Evolutionary conservation across 2,113 vertebrate species (phyloP).

Genomic region (Cyprinus carpio): DNA sequence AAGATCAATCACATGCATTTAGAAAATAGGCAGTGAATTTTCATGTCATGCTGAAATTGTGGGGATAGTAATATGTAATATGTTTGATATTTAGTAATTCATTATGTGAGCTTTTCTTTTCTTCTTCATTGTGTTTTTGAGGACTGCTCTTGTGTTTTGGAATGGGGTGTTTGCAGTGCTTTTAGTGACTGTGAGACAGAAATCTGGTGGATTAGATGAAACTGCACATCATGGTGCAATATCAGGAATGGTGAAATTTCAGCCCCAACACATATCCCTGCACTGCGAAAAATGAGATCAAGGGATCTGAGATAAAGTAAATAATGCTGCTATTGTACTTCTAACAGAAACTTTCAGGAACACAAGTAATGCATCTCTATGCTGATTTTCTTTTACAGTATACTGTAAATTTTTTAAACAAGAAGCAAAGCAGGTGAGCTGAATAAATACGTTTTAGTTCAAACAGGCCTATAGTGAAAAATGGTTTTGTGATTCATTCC

Average conservation of each 20-base stretch:
- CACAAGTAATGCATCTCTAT: not conserved
- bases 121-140: slow-evolving; percentile 32
- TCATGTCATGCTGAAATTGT: not conserved
- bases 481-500: not conserved
- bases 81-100: not conserved
- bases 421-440: not conserved
- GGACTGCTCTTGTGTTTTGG: slow-evolving; percentile 15
- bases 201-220: slow-evolving; percentile 49
- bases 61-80: not conserved
- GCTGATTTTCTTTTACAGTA: not conserved
- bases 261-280: slow-evolving; percentile 52
- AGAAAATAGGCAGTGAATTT: not conserved
- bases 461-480: not conserved
- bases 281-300: not conserved
- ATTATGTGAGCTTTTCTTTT: not conserved
- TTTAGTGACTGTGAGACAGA: slow-evolving; percentile 28
- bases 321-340: slow-evolving; percentile 1
- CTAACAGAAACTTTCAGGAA: not conserved
- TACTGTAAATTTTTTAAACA: not conserved
- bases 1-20: not conserved
- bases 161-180: slow-evolving; percentile 40
- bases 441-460: not conserved
- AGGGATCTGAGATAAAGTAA: not conserved
- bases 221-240: slow-evolving; percentile 47
- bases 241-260: slow-evolving; percentile 52